A percentile compares a stretch with the other conserved stretches of the same genome.
Conservation (phyloP, 2,797 vertebrate species). For the Pseudotriccus pelzelni region DNA sequence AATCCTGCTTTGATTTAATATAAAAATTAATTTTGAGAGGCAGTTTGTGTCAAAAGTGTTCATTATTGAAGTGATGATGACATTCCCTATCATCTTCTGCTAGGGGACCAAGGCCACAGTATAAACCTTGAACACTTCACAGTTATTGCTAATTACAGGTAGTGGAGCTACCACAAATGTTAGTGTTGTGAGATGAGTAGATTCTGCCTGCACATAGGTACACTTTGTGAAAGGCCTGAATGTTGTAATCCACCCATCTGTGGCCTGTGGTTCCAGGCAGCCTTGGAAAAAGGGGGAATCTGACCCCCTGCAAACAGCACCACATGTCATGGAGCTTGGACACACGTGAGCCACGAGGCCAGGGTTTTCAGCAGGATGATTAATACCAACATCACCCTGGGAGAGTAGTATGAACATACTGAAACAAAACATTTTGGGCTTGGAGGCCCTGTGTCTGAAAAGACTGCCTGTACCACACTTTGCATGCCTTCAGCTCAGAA, state of each 20-base stretch:
- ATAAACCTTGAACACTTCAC: not conserved
- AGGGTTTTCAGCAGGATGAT: not conserved
- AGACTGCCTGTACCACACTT: not conserved
- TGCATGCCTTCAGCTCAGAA: not conserved
- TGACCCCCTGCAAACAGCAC: not conserved
- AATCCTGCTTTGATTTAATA: not conserved
- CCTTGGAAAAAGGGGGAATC: not conserved
- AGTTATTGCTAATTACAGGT: not conserved
- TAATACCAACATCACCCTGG: not conserved
- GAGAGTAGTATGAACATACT: not conserved
- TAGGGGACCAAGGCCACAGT: not conserved
- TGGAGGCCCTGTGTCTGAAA: not conserved
- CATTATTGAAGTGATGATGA: not conserved
- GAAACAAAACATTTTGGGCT: not conserved
- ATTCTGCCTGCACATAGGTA: not conserved
- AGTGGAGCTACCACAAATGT: not conserved
- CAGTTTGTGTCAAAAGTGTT: not conserved
- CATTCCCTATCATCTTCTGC: not conserved
- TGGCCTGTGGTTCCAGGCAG: not conserved
- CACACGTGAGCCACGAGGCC: not conserved
- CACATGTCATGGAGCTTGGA: not conserved
- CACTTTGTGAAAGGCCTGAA: not conserved
- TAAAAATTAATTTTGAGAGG: not conserved
- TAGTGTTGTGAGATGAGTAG: not conserved
- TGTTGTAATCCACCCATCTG: rapidly evolving